Base-by-base conservation (phyloP, 2,888 invertebrate species). In the Drosophila meridiana region DNA sequence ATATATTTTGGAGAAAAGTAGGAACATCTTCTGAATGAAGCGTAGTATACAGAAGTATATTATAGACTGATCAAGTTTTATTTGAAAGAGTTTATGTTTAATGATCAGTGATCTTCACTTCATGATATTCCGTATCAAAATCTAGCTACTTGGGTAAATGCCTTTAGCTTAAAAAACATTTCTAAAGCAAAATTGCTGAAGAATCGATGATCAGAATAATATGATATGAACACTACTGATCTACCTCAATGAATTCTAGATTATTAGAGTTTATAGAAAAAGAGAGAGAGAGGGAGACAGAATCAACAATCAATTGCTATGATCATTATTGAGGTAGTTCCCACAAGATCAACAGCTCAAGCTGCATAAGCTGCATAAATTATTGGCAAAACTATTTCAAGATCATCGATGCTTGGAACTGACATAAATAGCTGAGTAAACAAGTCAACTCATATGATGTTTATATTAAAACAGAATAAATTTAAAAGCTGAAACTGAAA, bases 311-410 rank as follows among this genome's bases (percentile, higher is more conserved):
- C 26, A 6, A 47, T 13, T 28, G 13, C 26, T 47, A 2, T 13
- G 3, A 47, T 47, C 47, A 4, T 47, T 14, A 47, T 45, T 20
- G 1, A 30, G 45, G 28, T 75, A 48, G 68, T 75, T 62, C 32
- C 26, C 8, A 45, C 26, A 69, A 28, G 28, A 30, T 32, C n/a
- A 38, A 38, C 4, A 48, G 26, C 43, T 47, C 13, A 6, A 47
- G 45, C 28, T 28, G 47, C 62, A 60, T 5, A 26, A 45, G 20
- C 20, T 26, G 43, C 62, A 60, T 59, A 26, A 56, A 59, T 36
- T 58, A 52, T 68, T 64, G 58, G 55, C 42, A 34, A 55, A 76
- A 47, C 55, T 48, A 34, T 64, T 61, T 48, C 60, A 57, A 69
- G 61, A 53, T 53, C 59, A 47, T 28, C 13, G 47, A 7, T 14